Evolutionary conservation across 2,797 vertebrate species (phyloP).

Genomic region (Microcaecilia unicolor): DNA sequence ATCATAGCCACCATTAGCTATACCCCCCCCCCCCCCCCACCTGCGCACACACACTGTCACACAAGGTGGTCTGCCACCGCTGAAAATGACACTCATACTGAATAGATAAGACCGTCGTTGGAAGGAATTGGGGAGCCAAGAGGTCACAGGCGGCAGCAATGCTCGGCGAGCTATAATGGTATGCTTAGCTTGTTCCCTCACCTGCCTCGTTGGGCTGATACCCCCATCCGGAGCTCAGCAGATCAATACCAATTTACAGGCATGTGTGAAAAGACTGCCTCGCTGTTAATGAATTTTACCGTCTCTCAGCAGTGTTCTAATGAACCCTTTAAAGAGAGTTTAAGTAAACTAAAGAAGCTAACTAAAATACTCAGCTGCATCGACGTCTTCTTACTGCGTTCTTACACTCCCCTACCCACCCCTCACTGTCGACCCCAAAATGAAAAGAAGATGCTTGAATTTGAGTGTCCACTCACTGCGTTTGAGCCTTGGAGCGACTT

Average conservation of each 20-base stretch:
- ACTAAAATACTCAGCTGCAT: slow-evolving; percentile 29
- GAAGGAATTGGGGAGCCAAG: slow-evolving; percentile 47
- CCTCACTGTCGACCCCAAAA: too few species aligned
- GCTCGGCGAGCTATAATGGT: slow-evolving; percentile 6
- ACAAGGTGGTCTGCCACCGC: too few species aligned
- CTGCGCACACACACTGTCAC: too few species aligned
- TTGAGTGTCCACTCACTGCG: too few species aligned
- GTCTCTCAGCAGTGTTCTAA: slow-evolving; percentile 58
- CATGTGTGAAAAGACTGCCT: slow-evolving; percentile 65
- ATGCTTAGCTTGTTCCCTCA: slow-evolving; percentile 34
- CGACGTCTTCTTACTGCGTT: too few species aligned
- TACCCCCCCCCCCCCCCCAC: too few species aligned
- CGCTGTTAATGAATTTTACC: slow-evolving; percentile 65
- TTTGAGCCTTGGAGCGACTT: too few species aligned
- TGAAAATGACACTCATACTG: slow-evolving; percentile 28
- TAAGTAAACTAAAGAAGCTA: slow-evolving; percentile 56
- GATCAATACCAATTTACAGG: slow-evolving; percentile 80
- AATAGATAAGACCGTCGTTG: slow-evolving; percentile 36
- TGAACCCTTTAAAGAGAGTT: slow-evolving; percentile 58
- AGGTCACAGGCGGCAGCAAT: slow-evolving; percentile 31
- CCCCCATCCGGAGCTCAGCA: slow-evolving; percentile 25
- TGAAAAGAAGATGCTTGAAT: too few species aligned
- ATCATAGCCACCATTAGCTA: too few species aligned
- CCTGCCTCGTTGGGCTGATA: slow-evolving; percentile 36
- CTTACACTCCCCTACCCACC: too few species aligned